Evolutionary conservation across 1,140 invertebrate genomes (phyloP).

Genomic region (Ceratina calcarata): DNA sequence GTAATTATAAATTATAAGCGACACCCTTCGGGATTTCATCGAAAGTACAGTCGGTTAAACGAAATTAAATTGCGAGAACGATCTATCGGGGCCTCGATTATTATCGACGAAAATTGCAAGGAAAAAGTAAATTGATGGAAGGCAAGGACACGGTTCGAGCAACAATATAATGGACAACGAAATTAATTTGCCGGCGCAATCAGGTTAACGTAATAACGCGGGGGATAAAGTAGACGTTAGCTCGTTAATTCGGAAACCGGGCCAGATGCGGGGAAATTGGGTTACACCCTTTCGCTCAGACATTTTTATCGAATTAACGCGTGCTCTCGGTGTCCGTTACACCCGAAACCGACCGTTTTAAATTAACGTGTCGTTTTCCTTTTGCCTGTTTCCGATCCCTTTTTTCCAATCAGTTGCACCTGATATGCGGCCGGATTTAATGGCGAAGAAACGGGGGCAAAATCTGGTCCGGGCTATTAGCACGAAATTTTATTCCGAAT

Average conservation of each 20-base stretch:
- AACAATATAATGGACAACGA: slow-evolving; percentile 38
- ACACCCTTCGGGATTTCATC: no score
- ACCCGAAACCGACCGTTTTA: not conserved
- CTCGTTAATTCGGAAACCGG: slow-evolving; percentile 34
- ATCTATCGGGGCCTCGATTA: no score
- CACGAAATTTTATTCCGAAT: not conserved
- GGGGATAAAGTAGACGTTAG: slow-evolving; percentile 36
- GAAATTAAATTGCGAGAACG: not conserved
- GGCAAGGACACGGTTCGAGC: not conserved
- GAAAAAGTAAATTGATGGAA: not conserved
- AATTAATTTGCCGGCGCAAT: slow-evolving; percentile 42
- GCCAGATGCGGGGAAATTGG: slow-evolving; percentile 24
- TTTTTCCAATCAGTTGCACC: not conserved
- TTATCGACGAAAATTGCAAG: no score
- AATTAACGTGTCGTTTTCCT: not conserved
- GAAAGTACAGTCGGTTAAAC: no score
- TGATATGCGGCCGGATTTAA: not conserved
- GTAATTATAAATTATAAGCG: no score
- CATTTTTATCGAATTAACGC: slow-evolving; percentile 41
- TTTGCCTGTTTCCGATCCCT: no score
- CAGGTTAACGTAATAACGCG: slow-evolving; percentile 37
- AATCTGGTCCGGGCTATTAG: not conserved
- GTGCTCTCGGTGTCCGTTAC: slow-evolving; percentile 13
- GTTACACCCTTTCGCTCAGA: slow-evolving; percentile 34
- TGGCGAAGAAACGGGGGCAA: not conserved